Conservation (phyloP, 2,797 vertebrate species). For the Manis pentadactyla region DNA sequence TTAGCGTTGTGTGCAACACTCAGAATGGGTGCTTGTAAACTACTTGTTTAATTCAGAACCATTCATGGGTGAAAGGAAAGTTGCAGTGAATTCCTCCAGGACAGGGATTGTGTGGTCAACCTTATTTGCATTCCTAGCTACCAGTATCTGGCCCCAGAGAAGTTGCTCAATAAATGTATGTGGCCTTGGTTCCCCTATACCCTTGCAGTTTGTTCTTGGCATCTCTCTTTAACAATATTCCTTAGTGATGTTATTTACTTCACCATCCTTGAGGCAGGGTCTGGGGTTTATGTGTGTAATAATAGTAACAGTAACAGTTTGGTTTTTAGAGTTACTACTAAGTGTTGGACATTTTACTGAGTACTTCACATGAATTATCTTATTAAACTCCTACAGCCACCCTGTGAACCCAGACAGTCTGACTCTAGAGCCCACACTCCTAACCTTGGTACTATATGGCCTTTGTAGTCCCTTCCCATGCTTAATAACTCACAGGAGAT, state of each 20-base stretch:
- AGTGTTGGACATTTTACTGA: not conserved
- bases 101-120: not conserved
- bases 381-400: not conserved
- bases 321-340: conserved; percentile 4
- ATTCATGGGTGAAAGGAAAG: conserved; percentile 32
- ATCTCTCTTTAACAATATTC: conserved; percentile 1
- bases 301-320: not conserved
- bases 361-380: not conserved
- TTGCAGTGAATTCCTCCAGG: conserved; percentile 11
- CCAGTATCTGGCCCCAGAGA: not conserved
- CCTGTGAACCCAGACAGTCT: not conserved
- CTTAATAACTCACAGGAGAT: not conserved
- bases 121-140: not conserved
- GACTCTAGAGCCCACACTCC: not conserved
- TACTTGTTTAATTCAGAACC: conserved; percentile 43
- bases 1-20: conserved; percentile 22
- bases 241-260: conserved; percentile 29
- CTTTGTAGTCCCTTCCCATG: not conserved
- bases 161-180: conserved; percentile 1
- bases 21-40: not conserved
- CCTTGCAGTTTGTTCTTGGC: conserved; percentile 7
- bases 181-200: not conserved
- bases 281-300: conserved; percentile 4
- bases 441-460: not conserved
- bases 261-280: not conserved